Conservation (phyloP, 2,888 invertebrate species). For the Stramonita haemastoma region DNA sequence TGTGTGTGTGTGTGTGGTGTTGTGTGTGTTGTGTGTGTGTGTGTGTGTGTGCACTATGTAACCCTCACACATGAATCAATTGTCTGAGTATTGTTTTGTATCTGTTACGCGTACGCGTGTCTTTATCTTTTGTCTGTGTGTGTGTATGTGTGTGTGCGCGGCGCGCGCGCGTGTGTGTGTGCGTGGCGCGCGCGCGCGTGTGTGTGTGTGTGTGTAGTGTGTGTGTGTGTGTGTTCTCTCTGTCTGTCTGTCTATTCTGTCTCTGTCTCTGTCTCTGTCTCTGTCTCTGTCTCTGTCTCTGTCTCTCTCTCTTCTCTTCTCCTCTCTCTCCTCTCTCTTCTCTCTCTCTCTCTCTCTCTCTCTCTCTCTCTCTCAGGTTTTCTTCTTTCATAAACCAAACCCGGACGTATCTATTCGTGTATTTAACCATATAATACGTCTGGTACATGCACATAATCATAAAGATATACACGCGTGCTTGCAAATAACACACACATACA, state of each 20-base stretch:
- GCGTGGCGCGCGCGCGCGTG: too few species aligned
- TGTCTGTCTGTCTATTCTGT: too few species aligned
- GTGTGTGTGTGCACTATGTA: too few species aligned
- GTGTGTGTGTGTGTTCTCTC: constrained; percentile 4
- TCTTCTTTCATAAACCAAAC: too few species aligned
- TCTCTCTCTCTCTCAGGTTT: neutral
- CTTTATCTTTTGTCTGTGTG: neutral
- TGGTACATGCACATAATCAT: too few species aligned
- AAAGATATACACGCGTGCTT: neutral
- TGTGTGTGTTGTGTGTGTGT: too few species aligned
- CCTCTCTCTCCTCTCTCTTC: neutral
- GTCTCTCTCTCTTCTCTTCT: neutral
- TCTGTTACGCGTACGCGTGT: too few species aligned
- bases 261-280: neutral
- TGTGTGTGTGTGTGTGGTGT: too few species aligned
- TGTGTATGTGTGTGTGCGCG: neutral
- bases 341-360: neutral
- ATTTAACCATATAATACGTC: too few species aligned
- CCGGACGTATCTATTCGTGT: too few species aligned
- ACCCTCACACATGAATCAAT: too few species aligned
- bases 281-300: neutral
- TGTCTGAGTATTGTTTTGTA: too few species aligned
- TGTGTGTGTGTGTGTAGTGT: neutral
- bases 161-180: neutral
- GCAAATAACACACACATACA: neutral